Conservation (phyloP, 2,113 vertebrate genomes). For the Loxodonta africana region DNA sequence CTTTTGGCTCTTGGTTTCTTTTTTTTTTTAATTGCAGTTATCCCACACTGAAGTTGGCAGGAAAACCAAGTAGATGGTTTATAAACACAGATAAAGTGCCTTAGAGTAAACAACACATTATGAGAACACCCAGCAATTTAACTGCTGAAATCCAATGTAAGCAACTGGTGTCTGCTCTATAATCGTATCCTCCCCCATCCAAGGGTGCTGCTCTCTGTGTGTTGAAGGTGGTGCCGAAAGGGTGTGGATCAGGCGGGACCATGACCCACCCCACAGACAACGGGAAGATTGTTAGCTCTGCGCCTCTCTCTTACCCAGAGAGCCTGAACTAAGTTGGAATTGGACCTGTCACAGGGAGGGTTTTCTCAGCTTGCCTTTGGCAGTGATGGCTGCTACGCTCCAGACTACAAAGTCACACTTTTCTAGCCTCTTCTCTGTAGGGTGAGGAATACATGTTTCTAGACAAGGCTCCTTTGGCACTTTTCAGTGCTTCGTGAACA, state of each 20-base stretch:
- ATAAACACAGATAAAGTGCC: conserved; percentile 57
- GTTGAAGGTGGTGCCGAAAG: conserved; percentile 17
- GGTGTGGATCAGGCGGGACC: not conserved
- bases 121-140: conserved; percentile 58
- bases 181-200: not conserved
- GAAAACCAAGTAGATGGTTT: conserved; percentile 54
- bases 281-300: not conserved
- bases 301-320: too few relatives aligned
- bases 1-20: not conserved
- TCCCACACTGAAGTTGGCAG: conserved; percentile 51
- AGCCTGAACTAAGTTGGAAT: not conserved
- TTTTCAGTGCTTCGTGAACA: not conserved
- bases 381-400: not conserved
- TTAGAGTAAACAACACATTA: conserved; percentile 66
- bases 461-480: not conserved
- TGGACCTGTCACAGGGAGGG: not conserved
- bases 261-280: not conserved
- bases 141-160: conserved; percentile 52
- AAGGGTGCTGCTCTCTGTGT: not conserved
- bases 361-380: not conserved
- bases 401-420: not conserved
- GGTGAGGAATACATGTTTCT: not conserved
- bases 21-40: conserved; percentile 44
- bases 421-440: not conserved
- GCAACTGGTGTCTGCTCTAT: not conserved